These are phyloP conservation scores for Cynaeus angustus DNA, from an alignment of 2,888 invertebrate species.

Conservation along the genomic window DNA sequence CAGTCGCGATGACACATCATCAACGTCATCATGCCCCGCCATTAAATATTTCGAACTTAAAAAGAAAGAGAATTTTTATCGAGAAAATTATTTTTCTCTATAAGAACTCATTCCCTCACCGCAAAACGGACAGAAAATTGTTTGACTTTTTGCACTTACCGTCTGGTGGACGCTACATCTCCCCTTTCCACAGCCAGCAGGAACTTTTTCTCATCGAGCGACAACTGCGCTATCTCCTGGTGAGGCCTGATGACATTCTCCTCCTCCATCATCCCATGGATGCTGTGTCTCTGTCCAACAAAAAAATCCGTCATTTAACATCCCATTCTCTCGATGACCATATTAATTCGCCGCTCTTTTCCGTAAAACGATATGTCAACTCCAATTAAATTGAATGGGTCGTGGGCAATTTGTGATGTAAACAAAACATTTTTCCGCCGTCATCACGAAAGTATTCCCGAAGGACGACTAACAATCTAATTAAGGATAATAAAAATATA, in stretches of 20 bases:
- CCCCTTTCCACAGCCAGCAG: conserved; percentile 96
- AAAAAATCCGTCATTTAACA: conserved; percentile 9
- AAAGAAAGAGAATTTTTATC: too few species aligned
- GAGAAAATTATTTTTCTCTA: too few species aligned
- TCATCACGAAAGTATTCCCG: conserved; percentile 8
- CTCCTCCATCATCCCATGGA: conserved; percentile 95
- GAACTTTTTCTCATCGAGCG: conserved; percentile 94
- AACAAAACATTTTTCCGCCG: conserved; percentile 20
- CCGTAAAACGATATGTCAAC: conserved; percentile 45
- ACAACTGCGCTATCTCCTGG: conserved; percentile 88
- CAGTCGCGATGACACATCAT: too few species aligned
- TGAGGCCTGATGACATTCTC: conserved; percentile 91
- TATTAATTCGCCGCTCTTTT: conserved; percentile 35
- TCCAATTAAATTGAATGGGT: conserved; percentile 45
- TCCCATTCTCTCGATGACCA: conserved; percentile 11
- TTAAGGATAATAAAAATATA: conserved; percentile 5
- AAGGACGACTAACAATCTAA: conserved; percentile 11
- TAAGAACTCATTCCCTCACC: too few species aligned
- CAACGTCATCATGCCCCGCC: too few species aligned
- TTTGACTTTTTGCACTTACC: conserved; percentile 73
- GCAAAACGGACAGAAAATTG: conserved; percentile 2
- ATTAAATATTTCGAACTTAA: too few species aligned
- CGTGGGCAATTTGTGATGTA: conserved; percentile 20
- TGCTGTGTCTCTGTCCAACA: conserved; percentile 83
- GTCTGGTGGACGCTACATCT: conserved; percentile 93